Evolutionary conservation across 2,888 invertebrate genomes (phyloP), one percentile per base, ranked within the genome.

Genomic region (Harpalus rufipes): DNA sequence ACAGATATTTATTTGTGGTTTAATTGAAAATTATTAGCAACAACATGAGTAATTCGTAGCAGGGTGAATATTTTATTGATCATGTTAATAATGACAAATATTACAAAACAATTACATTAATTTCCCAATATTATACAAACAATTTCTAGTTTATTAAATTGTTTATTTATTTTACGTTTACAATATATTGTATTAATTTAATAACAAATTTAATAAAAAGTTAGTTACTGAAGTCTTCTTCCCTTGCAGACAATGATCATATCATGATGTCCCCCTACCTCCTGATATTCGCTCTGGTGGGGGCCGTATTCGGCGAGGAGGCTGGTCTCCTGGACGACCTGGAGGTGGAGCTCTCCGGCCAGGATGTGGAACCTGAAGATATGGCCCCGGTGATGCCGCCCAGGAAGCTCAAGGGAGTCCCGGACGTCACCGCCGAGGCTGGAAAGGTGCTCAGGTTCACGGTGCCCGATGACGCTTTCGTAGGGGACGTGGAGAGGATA

Each of bases 371-470:
- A 59, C 86, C 88, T 39, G 86, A 87, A 14, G 87, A 86, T 63
- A 7, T 51, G 80, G 82, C 68, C 16, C 86, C 86, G 63, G 86
- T 86, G 58, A 74, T 83, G 78, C 87, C 86, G 85, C 87, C 89
- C 86, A 89, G 89, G 86, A 90, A 90, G 87, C 89, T 90, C 76
- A 91, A 91, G 90, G 92, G 92, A 25, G 89, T 95, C 86, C 93
- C 94, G 81, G 94, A 95, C 89, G 92, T 94, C 86, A 93, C 94
- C 87, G 95, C 95, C 87, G 93, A 93, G 86, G 94, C 94, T 18
- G 96, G 96, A 68, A 94, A 94, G 89, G 91, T 95, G 86, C 96
- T 96, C 91, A 94, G 94, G 87, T 93, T 95, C 90, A 93, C 93
- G 88, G 93, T 96, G 87, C 95, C 96, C 14, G 93, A 93, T 87